Base-by-base conservation (phyloP, 2,888 invertebrate species). In the Nebria brevicollis region DNA sequence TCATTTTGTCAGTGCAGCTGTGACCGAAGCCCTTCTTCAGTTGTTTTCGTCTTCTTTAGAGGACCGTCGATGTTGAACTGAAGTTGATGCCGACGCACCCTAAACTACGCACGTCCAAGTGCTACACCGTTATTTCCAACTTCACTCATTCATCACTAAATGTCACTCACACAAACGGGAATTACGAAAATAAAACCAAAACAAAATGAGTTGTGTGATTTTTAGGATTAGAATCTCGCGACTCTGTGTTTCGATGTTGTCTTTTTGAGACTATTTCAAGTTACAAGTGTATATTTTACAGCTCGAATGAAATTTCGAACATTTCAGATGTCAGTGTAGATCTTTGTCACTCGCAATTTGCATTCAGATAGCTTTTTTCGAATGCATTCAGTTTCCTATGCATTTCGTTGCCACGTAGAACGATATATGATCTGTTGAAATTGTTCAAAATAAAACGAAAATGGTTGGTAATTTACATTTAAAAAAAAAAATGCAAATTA, bases 321-420 rank as follows among this genome's bases (percentile, higher is more conserved):
- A 25, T 54, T 42, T 66, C n/a, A 74, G 15, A 73, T 41, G 41
- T 74, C 64, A 78, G 78, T 65, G 72, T 54, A 41, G 73, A 73
- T 73, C 42, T 41, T 42, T 73, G 42, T 73, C 26, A 41, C 43
- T 11, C 42, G 41, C 74, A 79, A 77, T 79, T 79, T 79, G 79
- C 79, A 79, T 79, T 79, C 79, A 79, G 79, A 79, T 79, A 68
- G 79, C 66, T 79, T 79, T 73, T 79, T 79, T 42, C 74, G 70
- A 75, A 79, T 79, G 79, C 79, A 79, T 74, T 75, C 42, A 15
- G 68, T 25, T 15, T 70, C 34, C 34, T 70, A 26, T 70, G 70
- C 70, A 70, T 70, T 54, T 54, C 13, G 54, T 54, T 7, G 4
- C 54, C 4, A 54, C 6, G 54, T 6, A 13, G 54, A 54, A 54